Evolutionary conservation across 1,140 invertebrate species (phyloP).

Genomic region (Helicoverpa zea): DNA sequence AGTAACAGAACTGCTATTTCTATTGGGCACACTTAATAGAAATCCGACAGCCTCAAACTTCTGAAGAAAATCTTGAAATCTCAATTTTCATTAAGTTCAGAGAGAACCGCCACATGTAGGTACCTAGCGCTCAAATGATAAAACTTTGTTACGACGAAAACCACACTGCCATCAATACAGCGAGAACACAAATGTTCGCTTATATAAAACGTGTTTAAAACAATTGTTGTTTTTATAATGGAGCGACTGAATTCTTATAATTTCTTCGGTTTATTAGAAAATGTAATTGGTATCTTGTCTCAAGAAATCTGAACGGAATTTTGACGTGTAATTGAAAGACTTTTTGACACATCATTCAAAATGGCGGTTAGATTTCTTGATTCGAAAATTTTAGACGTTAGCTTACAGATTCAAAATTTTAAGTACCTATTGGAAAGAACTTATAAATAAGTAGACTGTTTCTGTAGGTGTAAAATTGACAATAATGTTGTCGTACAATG

Average conservation of each 20-base stretch:
- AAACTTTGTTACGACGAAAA: constrained; percentile 20
- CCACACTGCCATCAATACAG: constrained; percentile 37
- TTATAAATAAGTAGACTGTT: background rate
- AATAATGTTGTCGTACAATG: constrained; percentile 8
- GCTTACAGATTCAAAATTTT: constrained; percentile 14
- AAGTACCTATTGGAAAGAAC: background rate
- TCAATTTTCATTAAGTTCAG: background rate
- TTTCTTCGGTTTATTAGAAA: constrained; percentile 32
- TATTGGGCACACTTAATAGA: background rate
- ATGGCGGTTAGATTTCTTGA: constrained; percentile 2
- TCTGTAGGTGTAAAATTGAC: constrained; percentile 14
- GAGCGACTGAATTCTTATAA: constrained; percentile 44
- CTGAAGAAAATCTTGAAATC: background rate
- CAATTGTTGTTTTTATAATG: constrained; percentile 18
- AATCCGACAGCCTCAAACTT: constrained; percentile 1
- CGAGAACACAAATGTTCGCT: constrained; percentile 11
- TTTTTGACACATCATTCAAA: background rate
- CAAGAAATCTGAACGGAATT: constrained; percentile 1
- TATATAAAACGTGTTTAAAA: constrained; percentile 2
- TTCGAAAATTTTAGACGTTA: background rate
- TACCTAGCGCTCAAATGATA: constrained; percentile 32
- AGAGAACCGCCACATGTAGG: background rate
- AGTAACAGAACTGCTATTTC: background rate
- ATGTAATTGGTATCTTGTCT: constrained; percentile 13
- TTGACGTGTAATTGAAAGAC: background rate